Conservation (phyloP, 1,140 invertebrate genomes). For the Venustaconcha ellipsiformis region DNA sequence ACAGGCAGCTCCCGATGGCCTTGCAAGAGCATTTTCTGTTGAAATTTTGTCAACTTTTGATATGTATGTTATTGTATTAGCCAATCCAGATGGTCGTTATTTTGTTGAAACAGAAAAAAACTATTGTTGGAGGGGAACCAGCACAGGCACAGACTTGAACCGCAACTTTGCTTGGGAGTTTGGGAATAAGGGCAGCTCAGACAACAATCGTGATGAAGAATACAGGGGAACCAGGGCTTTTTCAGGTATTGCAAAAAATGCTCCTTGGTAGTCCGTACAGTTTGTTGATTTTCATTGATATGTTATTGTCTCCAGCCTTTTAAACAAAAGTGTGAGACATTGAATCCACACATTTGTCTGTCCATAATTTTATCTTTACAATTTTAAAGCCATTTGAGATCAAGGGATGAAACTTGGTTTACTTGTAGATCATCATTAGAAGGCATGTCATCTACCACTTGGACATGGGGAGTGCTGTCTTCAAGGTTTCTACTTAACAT, state of each 20-base stretch:
- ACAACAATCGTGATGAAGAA: conserved; percentile 58
- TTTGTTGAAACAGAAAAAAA: conserved; percentile 56
- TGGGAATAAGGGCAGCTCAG: conserved; percentile 59
- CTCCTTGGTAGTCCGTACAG: no score
- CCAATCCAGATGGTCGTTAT: conserved; percentile 63
- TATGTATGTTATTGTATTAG: conserved; percentile 57
- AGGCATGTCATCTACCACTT: no score
- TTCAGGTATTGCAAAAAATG: conserved; percentile 50
- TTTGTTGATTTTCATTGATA: background rate
- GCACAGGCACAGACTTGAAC: conserved; percentile 61
- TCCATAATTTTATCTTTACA: no score
- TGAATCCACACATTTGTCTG: background rate
- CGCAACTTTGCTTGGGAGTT: conserved; percentile 67
- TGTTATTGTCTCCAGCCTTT: background rate
- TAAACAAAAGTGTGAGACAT: background rate
- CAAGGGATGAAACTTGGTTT: no score
- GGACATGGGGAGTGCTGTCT: no score
- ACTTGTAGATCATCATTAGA: no score
- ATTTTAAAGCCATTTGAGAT: no score
- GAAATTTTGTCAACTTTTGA: conserved; percentile 53
- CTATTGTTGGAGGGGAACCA: conserved; percentile 65
- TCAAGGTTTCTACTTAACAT: no score
- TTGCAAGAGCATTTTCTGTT: conserved; percentile 17
- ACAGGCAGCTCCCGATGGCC: background rate
- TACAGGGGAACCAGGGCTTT: conserved; percentile 57